Evolutionary conservation across 2,113 vertebrate species (phyloP).

Genomic region (Chionis minor): DNA sequence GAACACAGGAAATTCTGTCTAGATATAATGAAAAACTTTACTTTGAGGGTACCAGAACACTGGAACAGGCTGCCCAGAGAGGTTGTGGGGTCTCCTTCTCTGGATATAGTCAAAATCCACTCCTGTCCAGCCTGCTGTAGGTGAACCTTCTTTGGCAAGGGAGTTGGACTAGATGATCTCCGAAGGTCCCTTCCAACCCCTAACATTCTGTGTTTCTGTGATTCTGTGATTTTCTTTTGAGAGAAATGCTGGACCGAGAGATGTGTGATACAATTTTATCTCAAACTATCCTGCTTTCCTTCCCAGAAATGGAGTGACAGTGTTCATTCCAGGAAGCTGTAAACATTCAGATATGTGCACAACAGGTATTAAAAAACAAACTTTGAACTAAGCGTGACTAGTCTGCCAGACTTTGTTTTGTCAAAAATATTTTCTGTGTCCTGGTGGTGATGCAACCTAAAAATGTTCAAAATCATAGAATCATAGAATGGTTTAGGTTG

Average conservation of each 20-base stretch:
- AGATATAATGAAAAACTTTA: neutral
- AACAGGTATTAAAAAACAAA: neutral
- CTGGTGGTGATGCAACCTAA: neutral
- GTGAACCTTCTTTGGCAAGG: neutral
- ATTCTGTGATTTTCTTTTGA: neutral
- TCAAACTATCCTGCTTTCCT: neutral
- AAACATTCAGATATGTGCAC: neutral
- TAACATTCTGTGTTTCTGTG: neutral
- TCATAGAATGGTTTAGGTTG: no score
- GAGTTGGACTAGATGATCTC: neutral
- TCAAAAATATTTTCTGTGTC: neutral
- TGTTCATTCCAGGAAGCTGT: neutral
- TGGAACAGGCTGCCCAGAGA: neutral
- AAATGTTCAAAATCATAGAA: neutral
- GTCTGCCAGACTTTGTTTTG: neutral
- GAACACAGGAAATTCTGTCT: neutral
- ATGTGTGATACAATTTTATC: neutral
- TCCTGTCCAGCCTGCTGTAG: neutral
- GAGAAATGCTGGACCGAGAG: neutral
- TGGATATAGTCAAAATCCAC: neutral
- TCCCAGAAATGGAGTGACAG: neutral
- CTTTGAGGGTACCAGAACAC: neutral
- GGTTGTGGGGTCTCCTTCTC: neutral
- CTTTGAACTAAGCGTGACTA: neutral
- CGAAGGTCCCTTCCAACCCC: neutral